These are phyloP conservation scores for Cheumatopsyche charites DNA, from an alignment of 1,140 invertebrate species.

Conservation along the genomic window DNA sequence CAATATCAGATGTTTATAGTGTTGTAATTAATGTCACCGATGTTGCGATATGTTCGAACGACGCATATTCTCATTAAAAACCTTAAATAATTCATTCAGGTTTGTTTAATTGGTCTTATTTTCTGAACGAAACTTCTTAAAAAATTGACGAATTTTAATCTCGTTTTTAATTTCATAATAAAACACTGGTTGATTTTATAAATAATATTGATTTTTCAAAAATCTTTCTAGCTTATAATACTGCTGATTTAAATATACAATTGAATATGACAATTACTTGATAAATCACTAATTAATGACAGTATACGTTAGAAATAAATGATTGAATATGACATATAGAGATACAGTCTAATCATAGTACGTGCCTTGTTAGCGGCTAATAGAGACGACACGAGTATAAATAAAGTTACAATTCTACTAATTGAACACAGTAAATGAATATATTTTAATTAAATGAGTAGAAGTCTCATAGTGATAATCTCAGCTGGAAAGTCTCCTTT, in stretches of 20 bases:
- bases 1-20: constrained; percentile 26
- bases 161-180: no score
- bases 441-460: background rate
- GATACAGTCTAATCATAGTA: background rate
- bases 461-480: no score
- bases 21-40: constrained; percentile 37
- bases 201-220: no score
- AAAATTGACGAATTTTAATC: no score
- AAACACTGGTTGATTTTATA: no score
- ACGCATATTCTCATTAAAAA: background rate
- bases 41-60: background rate
- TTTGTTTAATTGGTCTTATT: no score
- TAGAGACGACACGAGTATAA: background rate
- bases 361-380: background rate
- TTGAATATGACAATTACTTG: no score
- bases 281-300: no score
- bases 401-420: background rate
- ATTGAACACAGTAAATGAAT: background rate
- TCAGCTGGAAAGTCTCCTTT: no score
- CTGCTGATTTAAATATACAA: no score
- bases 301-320: background rate
- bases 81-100: background rate
- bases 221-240: no score
- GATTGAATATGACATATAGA: background rate
- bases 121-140: no score